Conservation (phyloP, 2,888 invertebrate genomes). For the Salpingus planirostris region DNA sequence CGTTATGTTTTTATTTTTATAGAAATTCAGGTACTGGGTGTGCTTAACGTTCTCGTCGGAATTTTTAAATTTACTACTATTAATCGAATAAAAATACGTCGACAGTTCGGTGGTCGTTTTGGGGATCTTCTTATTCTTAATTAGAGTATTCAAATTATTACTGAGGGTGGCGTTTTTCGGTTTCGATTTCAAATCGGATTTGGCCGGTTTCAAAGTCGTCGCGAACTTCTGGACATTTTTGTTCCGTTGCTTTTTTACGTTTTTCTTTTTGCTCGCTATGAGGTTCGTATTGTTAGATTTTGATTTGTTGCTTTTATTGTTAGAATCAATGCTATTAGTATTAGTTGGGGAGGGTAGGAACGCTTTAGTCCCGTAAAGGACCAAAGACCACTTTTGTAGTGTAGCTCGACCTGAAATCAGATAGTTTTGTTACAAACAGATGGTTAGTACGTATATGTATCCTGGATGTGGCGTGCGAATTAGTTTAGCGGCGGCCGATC, state of each 20-base stretch:
- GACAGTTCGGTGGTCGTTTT: conserved; percentile 29
- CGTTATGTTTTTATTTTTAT: conserved; percentile 39
- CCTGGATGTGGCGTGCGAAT: no score
- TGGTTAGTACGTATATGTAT: no score
- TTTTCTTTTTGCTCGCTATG: conserved; percentile 46
- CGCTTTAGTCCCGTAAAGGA: conserved; percentile 81
- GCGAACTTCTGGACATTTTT: conserved; percentile 23
- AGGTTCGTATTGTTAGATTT: no score
- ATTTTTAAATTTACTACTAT: conserved; percentile 32
- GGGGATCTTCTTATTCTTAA: conserved; percentile 21
- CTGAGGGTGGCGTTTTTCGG: conserved; percentile 20
- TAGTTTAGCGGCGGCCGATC: no score
- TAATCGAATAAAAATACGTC: conserved; percentile 34
- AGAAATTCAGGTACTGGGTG: conserved; percentile 36
- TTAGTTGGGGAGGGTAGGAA: conserved; percentile 29
- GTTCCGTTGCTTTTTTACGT: conserved; percentile 38
- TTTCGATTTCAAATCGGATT: conserved; percentile 26
- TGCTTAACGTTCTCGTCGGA: conserved; percentile 30
- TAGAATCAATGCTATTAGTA: conserved; percentile 28
- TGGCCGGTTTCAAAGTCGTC: conserved; percentile 24
- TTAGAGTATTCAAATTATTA: conserved; percentile 21
- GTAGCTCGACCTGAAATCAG: conserved; percentile 68
- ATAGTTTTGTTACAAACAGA: conserved; percentile 16
- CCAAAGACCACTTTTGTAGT: conserved; percentile 87
- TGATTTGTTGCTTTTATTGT: conserved; percentile 37